Base-by-base conservation (phyloP, 1,140 invertebrate species). In the Bombus picipes region DNA sequence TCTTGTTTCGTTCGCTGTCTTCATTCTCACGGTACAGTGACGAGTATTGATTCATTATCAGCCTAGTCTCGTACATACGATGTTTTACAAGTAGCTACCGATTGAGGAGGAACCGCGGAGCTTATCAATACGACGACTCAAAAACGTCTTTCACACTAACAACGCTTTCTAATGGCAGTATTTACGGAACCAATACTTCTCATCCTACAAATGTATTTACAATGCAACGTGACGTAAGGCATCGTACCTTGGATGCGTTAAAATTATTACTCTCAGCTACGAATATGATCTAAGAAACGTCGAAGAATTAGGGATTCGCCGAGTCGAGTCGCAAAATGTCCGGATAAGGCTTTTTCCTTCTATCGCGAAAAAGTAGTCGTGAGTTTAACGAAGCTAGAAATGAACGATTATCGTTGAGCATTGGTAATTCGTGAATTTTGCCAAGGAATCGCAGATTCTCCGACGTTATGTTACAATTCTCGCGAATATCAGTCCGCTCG, bases 121-220 rank as follows among this genome's bases (percentile, higher is more conserved):
- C 53, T 34, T 25, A 53, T 78, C 72, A 41, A 71, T 71, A 47
- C 72, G 47, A 81, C 65, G 77, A 73, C 62, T 39, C 78, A 37
- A 89, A 34, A 87, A 89, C 72, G 71, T 81, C 72, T 80, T 43
- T 83, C 81, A 76, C 80, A 41, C 65, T 84, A 89, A 81, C 76
- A 68, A 88, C 77, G 86, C 87, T 77, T 87, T 73, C 81, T 89
- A 91, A 89, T 89, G 89, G 90, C 89, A 91, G 87, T 91, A 91
- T 83, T 83, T 83, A 80, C 83, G 90, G 75, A 91, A 91, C 71
- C 65, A 37, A 89, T 80, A 85, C 68, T 80, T 43, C 71, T 83
- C 85, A 68, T 25, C 47, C 81, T 91, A 88, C 74, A 68, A 86
- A 83, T 83, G 32, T 90, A 90, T 90, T 83, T 90, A 90, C 89